These are phyloP conservation scores for Heliconius aoede DNA, from an alignment of 2,888 invertebrate species.

Conservation along the genomic window DNA sequence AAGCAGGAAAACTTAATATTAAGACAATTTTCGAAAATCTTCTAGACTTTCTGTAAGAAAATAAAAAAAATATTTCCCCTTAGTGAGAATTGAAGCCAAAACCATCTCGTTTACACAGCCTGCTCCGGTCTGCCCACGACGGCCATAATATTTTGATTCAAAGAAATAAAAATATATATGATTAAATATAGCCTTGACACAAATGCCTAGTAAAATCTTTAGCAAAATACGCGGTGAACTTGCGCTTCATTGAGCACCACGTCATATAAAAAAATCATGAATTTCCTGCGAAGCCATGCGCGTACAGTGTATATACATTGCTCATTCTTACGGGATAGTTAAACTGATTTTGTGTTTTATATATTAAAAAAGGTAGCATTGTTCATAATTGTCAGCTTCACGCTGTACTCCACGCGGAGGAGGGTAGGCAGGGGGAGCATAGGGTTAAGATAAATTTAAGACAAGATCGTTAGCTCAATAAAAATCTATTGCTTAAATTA, in stretches of 20 bases:
- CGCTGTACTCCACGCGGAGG: not conserved
- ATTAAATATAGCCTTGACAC: not conserved
- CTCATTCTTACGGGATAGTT: conserved; percentile 2
- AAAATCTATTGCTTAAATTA: too few relatives aligned
- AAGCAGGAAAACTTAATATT: too few relatives aligned
- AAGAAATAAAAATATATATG: conserved; percentile 4
- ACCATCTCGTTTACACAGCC: not conserved
- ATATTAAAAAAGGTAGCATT: not conserved
- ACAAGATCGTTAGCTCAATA: too few relatives aligned
- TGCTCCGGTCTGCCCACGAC: not conserved
- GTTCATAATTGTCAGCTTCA: not conserved
- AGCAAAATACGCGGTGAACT: not conserved
- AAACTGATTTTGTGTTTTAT: not conserved
- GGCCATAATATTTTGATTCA: not conserved
- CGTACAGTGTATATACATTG: conserved; percentile 13
- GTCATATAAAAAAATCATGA: conserved; percentile 19
- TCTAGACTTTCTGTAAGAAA: too few relatives aligned
- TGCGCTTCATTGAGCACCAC: conserved; percentile 8
- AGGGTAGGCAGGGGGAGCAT: not conserved
- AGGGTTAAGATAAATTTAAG: too few relatives aligned
- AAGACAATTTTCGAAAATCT: too few relatives aligned
- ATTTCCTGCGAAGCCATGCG: conserved; percentile 18
- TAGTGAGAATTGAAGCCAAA: not conserved
- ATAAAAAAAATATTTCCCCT: too few relatives aligned
- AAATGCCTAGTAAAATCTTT: not conserved